Conservation (phyloP, 2,797 vertebrate genomes). For the Champsocephalus gunnari region DNA sequence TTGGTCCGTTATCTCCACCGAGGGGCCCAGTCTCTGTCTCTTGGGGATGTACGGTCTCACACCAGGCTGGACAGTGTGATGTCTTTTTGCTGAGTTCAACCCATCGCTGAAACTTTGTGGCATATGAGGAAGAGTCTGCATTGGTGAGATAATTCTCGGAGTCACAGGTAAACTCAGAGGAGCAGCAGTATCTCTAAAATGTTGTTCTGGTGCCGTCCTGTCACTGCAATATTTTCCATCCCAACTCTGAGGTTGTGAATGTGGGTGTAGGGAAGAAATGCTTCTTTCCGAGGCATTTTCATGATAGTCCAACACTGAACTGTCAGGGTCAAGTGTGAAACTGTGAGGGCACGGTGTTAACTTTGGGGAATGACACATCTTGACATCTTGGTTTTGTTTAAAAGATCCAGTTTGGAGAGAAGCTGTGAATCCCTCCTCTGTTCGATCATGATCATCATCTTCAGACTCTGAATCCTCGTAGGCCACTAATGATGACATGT, state of each 20-base stretch:
- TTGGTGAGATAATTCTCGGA: constrained; percentile 7
- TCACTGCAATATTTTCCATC: constrained; percentile 6
- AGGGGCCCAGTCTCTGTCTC: constrained; percentile 81
- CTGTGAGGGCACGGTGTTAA: not conserved
- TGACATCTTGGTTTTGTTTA: constrained; percentile 26
- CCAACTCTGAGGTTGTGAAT: constrained; percentile 19
- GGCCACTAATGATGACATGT: constrained; percentile 91
- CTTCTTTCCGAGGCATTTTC: constrained; percentile 33
- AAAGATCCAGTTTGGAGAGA: constrained; percentile 17
- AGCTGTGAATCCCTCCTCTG: constrained; percentile 13
- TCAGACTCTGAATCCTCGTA: constrained; percentile 95
- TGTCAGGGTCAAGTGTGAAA: constrained; percentile 18
- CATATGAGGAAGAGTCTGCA: constrained; percentile 12
- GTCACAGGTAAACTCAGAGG: constrained; percentile 16
- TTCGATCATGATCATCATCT: constrained; percentile 71
- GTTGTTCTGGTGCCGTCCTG: constrained; percentile 1
- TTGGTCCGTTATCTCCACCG: constrained; percentile 19
- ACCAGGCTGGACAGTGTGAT: constrained; percentile 44
- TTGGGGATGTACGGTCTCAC: constrained; percentile 92
- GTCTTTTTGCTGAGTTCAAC: constrained; percentile 77
- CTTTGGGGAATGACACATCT: not conserved
- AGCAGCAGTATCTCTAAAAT: constrained; percentile 24
- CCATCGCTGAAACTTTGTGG: constrained; percentile 19
- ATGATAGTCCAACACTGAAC: constrained; percentile 20
- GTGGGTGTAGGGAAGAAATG: not conserved